Evolutionary conservation across 2,797 vertebrate genomes (phyloP).

Genomic region (Gymnopithys bicolor): DNA sequence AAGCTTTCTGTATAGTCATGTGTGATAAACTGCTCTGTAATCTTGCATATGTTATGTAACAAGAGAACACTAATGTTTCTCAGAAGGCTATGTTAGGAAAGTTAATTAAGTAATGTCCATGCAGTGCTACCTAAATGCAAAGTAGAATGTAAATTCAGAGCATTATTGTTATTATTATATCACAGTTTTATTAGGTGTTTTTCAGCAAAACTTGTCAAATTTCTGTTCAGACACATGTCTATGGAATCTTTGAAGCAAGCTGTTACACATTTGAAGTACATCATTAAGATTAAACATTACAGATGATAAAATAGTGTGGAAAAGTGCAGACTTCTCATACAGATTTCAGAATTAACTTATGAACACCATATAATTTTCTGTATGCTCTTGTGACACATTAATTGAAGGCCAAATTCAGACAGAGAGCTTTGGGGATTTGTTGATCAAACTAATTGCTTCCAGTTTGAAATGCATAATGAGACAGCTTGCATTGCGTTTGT

Average conservation of each 20-base stretch:
- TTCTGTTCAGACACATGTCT: background rate
- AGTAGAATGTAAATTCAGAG: background rate
- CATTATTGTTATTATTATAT: background rate
- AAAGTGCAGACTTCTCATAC: background rate
- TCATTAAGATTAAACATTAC: slow-evolving; percentile 31
- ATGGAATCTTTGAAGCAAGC: slow-evolving; percentile 1
- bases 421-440: background rate
- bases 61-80: background rate
- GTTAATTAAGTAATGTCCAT: background rate
- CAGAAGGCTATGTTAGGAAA: background rate
- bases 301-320: background rate
- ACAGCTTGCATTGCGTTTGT: background rate
- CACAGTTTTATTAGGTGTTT: background rate
- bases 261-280: background rate
- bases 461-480: slow-evolving; percentile 26
- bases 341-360: slow-evolving; percentile 10
- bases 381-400: background rate
- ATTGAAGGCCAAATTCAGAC: slow-evolving; percentile 7
- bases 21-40: background rate
- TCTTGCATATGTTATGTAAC: background rate
- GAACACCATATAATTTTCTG: background rate
- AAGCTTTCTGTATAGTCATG: background rate
- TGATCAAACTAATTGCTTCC: slow-evolving; percentile 40
- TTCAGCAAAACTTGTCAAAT: background rate
- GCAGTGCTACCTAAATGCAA: background rate